Percentiles rank a stretch among this genome's conserved stretches.
phyloP scores from a whole-genome alignment of 2,113 vertebrate genomes.

The Malurus elegans region DNA sequence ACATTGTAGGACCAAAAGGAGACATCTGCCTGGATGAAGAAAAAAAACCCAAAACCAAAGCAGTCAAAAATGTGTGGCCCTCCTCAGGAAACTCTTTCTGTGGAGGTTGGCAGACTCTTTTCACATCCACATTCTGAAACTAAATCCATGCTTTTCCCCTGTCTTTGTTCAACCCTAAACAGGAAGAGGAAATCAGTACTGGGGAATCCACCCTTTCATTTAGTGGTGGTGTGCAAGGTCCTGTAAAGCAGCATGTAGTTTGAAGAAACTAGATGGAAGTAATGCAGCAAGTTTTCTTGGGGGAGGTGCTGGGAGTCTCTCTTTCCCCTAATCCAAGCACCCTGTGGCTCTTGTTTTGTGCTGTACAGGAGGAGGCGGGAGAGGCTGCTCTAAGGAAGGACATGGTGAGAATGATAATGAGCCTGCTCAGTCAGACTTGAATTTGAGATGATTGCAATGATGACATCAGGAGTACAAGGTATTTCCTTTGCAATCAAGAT shows the following conservation, averaged over 20 bases:
- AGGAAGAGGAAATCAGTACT: not conserved
- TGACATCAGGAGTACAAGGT: constrained; percentile 30
- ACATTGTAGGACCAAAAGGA: not conserved
- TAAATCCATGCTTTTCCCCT: not conserved
- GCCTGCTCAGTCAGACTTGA: not conserved
- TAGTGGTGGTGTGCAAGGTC: not conserved
- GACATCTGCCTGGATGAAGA: not conserved
- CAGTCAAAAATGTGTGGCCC: not conserved
- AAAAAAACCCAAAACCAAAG: not conserved
- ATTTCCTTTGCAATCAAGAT: constrained; percentile 28
- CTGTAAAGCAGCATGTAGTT: not conserved
- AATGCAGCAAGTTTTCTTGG: constrained; percentile 43
- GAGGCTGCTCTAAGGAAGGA: not conserved
- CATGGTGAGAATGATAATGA: constrained; percentile 45
- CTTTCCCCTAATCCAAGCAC: not conserved
- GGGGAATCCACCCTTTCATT: not conserved
- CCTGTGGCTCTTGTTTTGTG: constrained; percentile 17
- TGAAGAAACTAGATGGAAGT: not conserved
- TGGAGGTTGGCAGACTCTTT: not conserved
- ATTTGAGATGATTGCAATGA: constrained; percentile 17
- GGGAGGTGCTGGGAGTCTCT: not conserved
- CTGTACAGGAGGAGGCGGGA: constrained; percentile 9
- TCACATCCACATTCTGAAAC: not conserved
- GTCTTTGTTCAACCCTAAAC: not conserved
- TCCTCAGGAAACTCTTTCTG: not conserved